phyloP scores from a whole-genome alignment of 2,797 vertebrate genomes.

The Pseudomugil tenellus region DNA sequence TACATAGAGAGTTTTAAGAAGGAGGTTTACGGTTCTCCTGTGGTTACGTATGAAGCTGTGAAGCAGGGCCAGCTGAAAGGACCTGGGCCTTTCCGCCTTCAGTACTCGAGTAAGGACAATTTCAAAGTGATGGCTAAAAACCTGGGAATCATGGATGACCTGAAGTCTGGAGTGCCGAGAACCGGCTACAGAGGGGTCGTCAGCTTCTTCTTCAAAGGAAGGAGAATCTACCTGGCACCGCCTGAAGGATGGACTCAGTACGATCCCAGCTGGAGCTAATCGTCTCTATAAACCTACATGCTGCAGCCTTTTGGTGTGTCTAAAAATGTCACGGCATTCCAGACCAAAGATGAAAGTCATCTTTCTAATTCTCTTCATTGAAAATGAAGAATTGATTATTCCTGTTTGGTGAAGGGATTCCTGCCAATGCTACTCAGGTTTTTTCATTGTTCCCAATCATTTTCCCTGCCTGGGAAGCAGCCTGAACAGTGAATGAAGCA shows the following conservation, averaged over 20 bases:
- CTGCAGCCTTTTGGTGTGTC: constrained; percentile 16
- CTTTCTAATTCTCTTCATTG: constrained; percentile 19
- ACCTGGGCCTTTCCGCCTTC: constrained; percentile 84
- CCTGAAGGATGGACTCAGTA: constrained; percentile 90
- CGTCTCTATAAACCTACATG: background rate
- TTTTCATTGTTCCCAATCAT: constrained; percentile 55
- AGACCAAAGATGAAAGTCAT: constrained; percentile 66
- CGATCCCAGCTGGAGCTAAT: constrained; percentile 90
- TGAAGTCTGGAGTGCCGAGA: constrained; percentile 94
- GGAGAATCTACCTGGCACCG: constrained; percentile 88
- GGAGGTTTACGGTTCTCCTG: constrained; percentile 83
- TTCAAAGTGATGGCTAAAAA: constrained; percentile 91
- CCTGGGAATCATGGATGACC: constrained; percentile 93
- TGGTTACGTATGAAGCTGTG: constrained; percentile 85
- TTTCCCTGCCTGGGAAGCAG: constrained; percentile 35
- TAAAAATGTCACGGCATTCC: constrained; percentile 29
- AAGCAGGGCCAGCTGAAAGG: constrained; percentile 79
- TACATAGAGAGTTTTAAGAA: constrained; percentile 85
- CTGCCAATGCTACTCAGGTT: constrained; percentile 72
- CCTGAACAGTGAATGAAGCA: constrained; percentile 36
- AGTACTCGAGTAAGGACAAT: constrained; percentile 87
- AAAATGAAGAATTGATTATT: constrained; percentile 30
- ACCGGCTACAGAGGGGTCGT: constrained; percentile 92
- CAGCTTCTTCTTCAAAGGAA: constrained; percentile 87
- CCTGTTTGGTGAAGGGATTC: constrained; percentile 28